Evolutionary conservation across 2,888 invertebrate genomes (phyloP), one percentile per base, ranked within the genome.

Genomic region (Gonocerus acuteangulatus): DNA sequence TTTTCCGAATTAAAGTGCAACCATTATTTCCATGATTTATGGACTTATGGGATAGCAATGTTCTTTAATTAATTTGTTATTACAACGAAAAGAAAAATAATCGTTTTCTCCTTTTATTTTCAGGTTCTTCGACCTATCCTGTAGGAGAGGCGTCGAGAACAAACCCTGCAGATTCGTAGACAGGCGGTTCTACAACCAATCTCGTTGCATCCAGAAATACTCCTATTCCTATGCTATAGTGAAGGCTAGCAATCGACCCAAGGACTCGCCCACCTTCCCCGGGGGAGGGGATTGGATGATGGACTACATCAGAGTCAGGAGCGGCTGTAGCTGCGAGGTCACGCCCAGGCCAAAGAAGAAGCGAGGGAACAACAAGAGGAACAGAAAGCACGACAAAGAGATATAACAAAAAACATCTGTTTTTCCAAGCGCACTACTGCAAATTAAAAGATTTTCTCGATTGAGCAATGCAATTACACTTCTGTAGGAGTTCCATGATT

Each of bases 171-270:
- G 80, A 63, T 87, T 86, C 75, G 79, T 89, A 70, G 85, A 86
- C 74, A 79, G 80, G n/a, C 78, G 82, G 63, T 77, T 85, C 54
- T 80, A 80, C 73, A 80, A 80, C 70, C 81, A 82, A 66, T 87
- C 89, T n/a, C 78, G 80, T 70, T 92, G 92, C 76, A 84, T 87
- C 48, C 91, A 92, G 73, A 84, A 85, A 73, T 88, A 85, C 2
- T 86, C 88, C 48, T 90, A 85, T 73, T 84, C 87, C 2, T 92
- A 92, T 76, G 92, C 91, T 60, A 78, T 91, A 68, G 86, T 90
- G 61, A 80, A 85, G 39, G 39, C 15, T 15, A 15, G 9, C 39
- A 15, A 15, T n/a, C 83, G 84, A 71, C 77, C 76, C 65, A 77
- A 63, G 27, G 58, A 22, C 36, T 39, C 62, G 9, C 57, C 61